A percentile compares a stretch with the other conserved stretches of the same genome.
Conservation (phyloP, 2,113 vertebrate genomes). For the human region DNA sequence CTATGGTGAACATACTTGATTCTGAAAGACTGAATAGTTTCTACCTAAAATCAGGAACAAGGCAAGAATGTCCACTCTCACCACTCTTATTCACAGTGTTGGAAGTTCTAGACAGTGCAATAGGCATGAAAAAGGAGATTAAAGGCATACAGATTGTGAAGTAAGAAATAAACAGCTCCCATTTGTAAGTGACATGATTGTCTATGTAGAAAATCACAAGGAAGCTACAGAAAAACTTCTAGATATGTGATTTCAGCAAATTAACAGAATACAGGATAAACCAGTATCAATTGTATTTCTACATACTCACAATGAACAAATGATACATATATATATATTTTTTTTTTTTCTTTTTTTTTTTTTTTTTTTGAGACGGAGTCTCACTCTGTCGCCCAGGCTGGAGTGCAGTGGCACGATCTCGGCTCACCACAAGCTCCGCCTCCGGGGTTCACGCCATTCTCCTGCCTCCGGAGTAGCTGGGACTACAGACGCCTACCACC, state of each 20-base stretch:
- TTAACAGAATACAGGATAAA: background rate
- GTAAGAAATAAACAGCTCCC: background rate
- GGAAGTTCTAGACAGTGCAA: background rate
- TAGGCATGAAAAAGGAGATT: background rate
- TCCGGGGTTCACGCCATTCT: too few species aligned
- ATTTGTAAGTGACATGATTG: background rate
- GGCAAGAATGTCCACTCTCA: background rate
- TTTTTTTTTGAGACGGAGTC: too few species aligned
- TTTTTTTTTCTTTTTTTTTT: too few species aligned
- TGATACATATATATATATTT: background rate
- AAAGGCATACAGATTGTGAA: background rate
- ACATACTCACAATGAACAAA: background rate
- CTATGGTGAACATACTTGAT: background rate
- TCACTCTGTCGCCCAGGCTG: too few species aligned
- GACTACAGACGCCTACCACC: accelerated
- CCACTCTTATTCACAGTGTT: background rate
- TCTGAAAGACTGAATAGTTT: background rate
- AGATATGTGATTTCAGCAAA: background rate
- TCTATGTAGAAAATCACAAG: background rate
- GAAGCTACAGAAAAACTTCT: background rate
- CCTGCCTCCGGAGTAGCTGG: too few species aligned
- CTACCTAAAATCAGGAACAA: background rate
- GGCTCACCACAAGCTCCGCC: too few species aligned
- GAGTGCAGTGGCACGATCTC: too few species aligned
- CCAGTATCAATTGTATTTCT: background rate